Conservation (phyloP, 2,113 vertebrate species). For the Poeciliopsis retropinna region DNA sequence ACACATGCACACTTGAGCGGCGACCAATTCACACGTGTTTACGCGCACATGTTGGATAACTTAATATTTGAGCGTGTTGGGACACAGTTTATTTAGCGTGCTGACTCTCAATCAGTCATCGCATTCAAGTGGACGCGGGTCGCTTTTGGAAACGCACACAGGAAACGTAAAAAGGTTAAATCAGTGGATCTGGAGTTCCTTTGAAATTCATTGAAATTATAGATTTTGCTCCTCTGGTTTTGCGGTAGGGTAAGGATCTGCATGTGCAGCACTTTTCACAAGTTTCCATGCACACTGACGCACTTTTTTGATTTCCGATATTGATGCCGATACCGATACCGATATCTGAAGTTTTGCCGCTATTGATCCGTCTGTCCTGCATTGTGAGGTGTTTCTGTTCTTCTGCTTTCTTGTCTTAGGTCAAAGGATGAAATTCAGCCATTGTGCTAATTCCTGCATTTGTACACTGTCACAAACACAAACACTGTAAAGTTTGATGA, state of each 20-base stretch:
- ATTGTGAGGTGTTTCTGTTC: too few species aligned
- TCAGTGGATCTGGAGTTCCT: conserved; percentile 40
- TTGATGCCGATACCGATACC: too few species aligned
- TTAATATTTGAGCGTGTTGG: conserved; percentile 31
- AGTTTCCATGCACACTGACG: too few species aligned
- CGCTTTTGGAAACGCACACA: conserved; percentile 20
- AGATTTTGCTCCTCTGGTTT: conserved; percentile 25
- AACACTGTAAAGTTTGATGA: too few species aligned
- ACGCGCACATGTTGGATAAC: conserved; percentile 9
- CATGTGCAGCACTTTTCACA: neutral
- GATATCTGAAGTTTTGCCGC: too few species aligned
- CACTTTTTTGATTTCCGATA: too few species aligned
- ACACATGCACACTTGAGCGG: conserved; percentile 28
- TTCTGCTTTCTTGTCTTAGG: too few species aligned
- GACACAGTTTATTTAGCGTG: conserved; percentile 38
- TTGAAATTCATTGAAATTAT: conserved; percentile 48
- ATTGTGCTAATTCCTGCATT: too few species aligned
- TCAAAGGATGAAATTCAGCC: too few species aligned
- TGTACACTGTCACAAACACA: too few species aligned
- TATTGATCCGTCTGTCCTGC: too few species aligned
- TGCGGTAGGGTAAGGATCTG: conserved; percentile 13
- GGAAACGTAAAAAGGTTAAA: conserved; percentile 15
- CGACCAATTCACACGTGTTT: conserved; percentile 14
- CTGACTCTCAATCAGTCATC: conserved; percentile 58
- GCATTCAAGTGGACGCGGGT: conserved; percentile 27